These are phyloP conservation scores for Rhodophaea formosa DNA, from an alignment of 2,888 invertebrate species.

Conservation along the genomic window DNA sequence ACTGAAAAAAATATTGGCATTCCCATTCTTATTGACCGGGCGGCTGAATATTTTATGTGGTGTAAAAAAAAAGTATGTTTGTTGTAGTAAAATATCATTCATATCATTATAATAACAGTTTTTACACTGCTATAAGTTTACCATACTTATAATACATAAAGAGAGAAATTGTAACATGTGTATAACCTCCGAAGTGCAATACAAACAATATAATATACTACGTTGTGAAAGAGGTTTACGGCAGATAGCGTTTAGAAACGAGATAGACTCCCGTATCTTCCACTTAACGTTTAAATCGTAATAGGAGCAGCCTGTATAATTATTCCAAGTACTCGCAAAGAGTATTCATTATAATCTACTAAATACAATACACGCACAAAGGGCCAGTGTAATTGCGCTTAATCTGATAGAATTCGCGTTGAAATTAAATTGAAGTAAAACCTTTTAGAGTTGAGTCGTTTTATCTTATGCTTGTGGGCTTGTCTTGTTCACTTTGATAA, in stretches of 20 bases:
- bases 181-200: too few species aligned
- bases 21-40: too few species aligned
- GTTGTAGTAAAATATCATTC: too few species aligned
- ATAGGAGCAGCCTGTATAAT: slow-evolving; percentile 45
- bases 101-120: too few species aligned
- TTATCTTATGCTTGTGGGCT: slow-evolving; percentile 6
- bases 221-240: too few species aligned
- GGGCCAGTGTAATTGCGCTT: slow-evolving; percentile 8
- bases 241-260: background rate
- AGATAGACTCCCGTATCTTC: slow-evolving; percentile 25
- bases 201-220: too few species aligned
- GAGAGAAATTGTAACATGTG: too few species aligned
- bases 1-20: too few species aligned
- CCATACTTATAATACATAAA: too few species aligned
- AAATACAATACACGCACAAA: slow-evolving; percentile 12
- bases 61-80: too few species aligned
- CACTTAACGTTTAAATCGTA: slow-evolving; percentile 28
- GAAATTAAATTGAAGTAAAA: slow-evolving; percentile 10
- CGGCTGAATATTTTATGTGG: too few species aligned
- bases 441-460: background rate
- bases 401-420: slow-evolving; percentile 13
- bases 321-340: slow-evolving; percentile 39
- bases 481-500: background rate
- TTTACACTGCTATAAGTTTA: too few species aligned
- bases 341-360: slow-evolving; percentile 14